Base-by-base conservation (phyloP, 2,113 vertebrate species). In the Gavialis gangeticus region DNA sequence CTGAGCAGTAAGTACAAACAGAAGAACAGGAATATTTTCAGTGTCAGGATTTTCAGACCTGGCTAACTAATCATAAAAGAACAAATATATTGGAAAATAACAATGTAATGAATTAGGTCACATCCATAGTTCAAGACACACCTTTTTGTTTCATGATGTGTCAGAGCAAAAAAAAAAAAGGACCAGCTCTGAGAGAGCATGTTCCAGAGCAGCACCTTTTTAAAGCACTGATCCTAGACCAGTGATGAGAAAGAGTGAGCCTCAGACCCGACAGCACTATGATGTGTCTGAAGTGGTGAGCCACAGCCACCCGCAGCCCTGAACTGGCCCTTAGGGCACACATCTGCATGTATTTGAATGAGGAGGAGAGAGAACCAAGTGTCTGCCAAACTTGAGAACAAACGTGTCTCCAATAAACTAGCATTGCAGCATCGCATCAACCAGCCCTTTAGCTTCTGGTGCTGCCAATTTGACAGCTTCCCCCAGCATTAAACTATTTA, bases 351-450 rank as follows among this genome's bases (percentile, higher is more conserved):
- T 54, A 0, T 82, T 22, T 0, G 1, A 28, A 54, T 2, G 1
- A 4, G 27, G 25, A 30, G 77, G 82, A 16, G 78, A 57, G 54
- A 57, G 37, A 30, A 18, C 18, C 17, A 3, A n/a, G 10, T 30
- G n/a, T 21, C 66, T 34, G 18, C 66, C 21, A n/a, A 27, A n/a
- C 64, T 17, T 17, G 28, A 66, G 28, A 66, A n/a, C 28, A n/a
- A 17, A 46, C 15, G 5, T 24, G 15, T 15, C 58, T 30, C 0
- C 0, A 55, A 1, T 46, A 34, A 60, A 30, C 21, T 3, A 3
- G 57, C 27, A 0, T n/a, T 79, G 4, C 0, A 4, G 62, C 77
- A 46, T 25, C 0, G 1, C 1, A 4, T 27, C 84, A 71, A 2
- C 71, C 62, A 62, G 25, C 82, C 71, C 27, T n/a, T 6, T 58